phyloP scores from a whole-genome alignment of 2,797 vertebrate genomes.

The Arnoldichthys spilopterus region DNA sequence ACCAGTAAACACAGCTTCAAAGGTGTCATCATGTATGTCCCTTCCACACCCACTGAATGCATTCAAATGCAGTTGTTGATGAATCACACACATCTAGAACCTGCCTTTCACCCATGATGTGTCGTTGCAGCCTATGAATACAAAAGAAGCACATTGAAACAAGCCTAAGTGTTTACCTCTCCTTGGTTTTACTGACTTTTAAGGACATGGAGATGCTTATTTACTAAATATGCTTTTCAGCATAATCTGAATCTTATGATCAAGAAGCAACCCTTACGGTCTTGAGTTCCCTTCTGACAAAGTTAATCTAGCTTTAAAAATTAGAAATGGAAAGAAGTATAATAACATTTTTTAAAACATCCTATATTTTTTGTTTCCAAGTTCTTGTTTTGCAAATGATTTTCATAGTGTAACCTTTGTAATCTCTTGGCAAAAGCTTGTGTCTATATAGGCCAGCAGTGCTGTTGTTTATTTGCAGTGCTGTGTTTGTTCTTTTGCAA shows the following conservation, averaged over 20 bases:
- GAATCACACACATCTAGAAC: slow-evolving; percentile 9
- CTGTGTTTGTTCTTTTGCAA: background rate
- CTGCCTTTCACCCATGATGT: background rate
- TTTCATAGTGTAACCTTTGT: background rate
- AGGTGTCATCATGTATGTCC: background rate
- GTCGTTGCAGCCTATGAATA: slow-evolving; percentile 14
- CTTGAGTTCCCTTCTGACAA: background rate
- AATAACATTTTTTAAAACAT: background rate
- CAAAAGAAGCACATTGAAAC: background rate
- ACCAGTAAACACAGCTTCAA: background rate
- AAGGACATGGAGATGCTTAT: background rate
- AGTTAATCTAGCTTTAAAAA: background rate
- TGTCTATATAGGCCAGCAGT: background rate
- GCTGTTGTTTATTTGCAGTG: background rate
- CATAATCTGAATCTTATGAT: background rate
- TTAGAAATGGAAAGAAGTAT: background rate
- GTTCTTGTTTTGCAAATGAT: background rate
- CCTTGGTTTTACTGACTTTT: background rate
- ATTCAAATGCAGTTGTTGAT: background rate
- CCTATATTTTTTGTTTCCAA: background rate
- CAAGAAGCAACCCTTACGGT: background rate
- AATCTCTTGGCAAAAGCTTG: background rate
- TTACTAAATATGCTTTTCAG: background rate
- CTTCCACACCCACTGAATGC: background rate
- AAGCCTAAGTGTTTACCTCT: background rate